Percentiles rank a stretch among this genome's conserved stretches.
Evolutionary conservation across 2,888 invertebrate species (phyloP).

Genomic region (Cosmopolites sordidus): DNA sequence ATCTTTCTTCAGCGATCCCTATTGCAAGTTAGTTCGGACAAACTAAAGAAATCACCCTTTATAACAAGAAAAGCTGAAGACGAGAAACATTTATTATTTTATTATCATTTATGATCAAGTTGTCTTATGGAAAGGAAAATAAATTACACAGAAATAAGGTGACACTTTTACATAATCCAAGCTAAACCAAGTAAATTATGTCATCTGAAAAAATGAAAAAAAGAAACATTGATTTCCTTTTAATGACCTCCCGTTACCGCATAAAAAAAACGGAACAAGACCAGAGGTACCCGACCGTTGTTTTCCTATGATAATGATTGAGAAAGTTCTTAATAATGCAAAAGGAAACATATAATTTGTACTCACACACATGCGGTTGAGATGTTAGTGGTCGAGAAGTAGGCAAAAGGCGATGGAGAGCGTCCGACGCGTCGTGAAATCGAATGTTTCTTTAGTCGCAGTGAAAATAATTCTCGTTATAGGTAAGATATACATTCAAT

Average conservation of each 20-base stretch:
- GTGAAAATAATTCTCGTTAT: slow-evolving; percentile 3
- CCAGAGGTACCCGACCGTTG: slow-evolving; percentile 6
- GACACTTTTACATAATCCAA: too few species aligned
- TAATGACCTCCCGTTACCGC: background rate
- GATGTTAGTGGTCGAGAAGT: slow-evolving; percentile 18
- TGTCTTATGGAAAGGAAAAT: too few species aligned
- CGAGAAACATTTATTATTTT: too few species aligned
- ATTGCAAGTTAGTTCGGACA: too few species aligned
- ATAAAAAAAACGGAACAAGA: background rate
- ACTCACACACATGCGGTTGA: slow-evolving; percentile 19
- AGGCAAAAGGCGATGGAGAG: slow-evolving; percentile 22
- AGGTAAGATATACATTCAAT: slow-evolving; percentile 10
- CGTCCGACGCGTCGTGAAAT: slow-evolving; percentile 11
- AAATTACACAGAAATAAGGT: too few species aligned
- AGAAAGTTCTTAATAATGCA: slow-evolving; percentile 26
- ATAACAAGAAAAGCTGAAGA: too few species aligned
- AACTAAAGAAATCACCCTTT: too few species aligned
- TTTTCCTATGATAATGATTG: slow-evolving; percentile 23
- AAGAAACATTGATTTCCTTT: slow-evolving; percentile 1
- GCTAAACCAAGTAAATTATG: too few species aligned
- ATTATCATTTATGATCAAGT: too few species aligned
- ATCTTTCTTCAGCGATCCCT: too few species aligned
- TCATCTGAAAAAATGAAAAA: too few species aligned
- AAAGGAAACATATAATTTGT: slow-evolving; percentile 25
- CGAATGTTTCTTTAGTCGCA: slow-evolving; percentile 9